Evolutionary conservation across 2,113 vertebrate species (phyloP).

Genomic region (Agapornis roseicollis): DNA sequence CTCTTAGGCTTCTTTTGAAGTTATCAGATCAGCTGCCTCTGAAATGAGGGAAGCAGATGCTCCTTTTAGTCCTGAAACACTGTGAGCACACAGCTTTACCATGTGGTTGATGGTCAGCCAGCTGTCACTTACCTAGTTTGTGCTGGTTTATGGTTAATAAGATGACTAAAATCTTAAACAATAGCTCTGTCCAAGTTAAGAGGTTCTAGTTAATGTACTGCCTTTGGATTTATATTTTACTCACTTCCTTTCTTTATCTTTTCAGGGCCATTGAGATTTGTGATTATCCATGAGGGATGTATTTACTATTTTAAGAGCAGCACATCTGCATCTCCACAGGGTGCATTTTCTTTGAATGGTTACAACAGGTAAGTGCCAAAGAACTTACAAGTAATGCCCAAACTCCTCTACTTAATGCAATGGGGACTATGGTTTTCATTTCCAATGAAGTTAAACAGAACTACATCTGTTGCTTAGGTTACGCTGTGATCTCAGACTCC

Average conservation of each 20-base stretch:
- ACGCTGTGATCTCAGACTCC: neutral
- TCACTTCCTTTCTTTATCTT: neutral
- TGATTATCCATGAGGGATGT: constrained; percentile 93
- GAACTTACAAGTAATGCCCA: neutral
- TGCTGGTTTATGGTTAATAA: neutral
- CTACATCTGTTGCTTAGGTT: neutral
- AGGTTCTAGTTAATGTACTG: neutral
- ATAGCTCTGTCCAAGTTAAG: neutral
- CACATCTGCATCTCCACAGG: constrained; percentile 90
- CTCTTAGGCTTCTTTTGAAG: neutral
- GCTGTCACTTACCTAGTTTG: neutral
- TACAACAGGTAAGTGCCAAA: constrained; percentile 89
- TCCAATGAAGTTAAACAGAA: neutral
- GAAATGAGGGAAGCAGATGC: neutral
- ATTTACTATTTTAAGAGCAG: constrained; percentile 97
- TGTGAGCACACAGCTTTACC: neutral
- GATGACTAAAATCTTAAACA: neutral
- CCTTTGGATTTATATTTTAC: neutral
- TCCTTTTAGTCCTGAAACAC: neutral
- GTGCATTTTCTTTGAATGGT: constrained; percentile 94
- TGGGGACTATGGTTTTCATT: neutral
- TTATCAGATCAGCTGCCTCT: neutral
- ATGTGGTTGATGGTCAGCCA: neutral
- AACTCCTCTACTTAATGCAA: neutral
- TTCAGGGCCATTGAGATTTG: constrained; percentile 93